phyloP scores from a whole-genome alignment of 2,113 vertebrate species.

The Nothobranchius furzeri region DNA sequence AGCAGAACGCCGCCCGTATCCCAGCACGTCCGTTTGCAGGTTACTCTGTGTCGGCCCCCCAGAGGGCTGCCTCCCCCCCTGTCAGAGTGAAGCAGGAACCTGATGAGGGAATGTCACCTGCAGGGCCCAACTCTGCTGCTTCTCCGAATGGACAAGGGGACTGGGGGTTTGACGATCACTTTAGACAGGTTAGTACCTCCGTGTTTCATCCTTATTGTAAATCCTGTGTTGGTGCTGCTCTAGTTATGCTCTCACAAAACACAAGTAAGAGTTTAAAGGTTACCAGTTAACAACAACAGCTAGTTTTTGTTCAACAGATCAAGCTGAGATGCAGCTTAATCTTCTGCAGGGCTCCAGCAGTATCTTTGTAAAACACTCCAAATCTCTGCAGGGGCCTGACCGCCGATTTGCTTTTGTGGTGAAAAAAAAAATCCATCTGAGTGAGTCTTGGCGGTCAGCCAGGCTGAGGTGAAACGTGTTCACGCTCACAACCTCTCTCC shows the following conservation, averaged over 20 bases:
- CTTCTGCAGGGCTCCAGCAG: conserved; percentile 42
- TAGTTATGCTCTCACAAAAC: neutral
- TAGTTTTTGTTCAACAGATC: no score
- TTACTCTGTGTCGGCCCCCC: conserved; percentile 61
- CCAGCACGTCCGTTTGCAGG: conserved; percentile 61
- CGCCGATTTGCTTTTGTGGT: conserved; percentile 67
- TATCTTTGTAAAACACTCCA: conserved; percentile 50
- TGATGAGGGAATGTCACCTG: conserved; percentile 82
- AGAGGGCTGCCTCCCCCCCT: conserved; percentile 71
- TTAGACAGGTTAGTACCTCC: conserved; percentile 89
- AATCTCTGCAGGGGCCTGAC: conserved; percentile 54
- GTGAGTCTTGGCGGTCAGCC: conserved; percentile 75
- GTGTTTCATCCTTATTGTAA: neutral
- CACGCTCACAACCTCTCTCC: conserved; percentile 45
- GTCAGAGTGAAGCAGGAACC: conserved; percentile 86
- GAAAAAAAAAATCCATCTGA: conserved; percentile 54
- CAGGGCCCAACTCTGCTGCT: conserved; percentile 66
- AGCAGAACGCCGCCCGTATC: conserved; percentile 74
- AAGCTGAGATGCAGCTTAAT: conserved; percentile 49
- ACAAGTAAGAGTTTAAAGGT: no score
- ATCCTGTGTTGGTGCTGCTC: conserved; percentile 3
- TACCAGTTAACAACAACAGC: no score
- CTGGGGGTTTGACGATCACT: conserved; percentile 89
- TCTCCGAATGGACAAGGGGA: conserved; percentile 80
- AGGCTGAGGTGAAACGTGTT: conserved; percentile 40